Evolutionary conservation across 2,113 vertebrate species (phyloP).

Genomic region (Galeopterus variegatus): DNA sequence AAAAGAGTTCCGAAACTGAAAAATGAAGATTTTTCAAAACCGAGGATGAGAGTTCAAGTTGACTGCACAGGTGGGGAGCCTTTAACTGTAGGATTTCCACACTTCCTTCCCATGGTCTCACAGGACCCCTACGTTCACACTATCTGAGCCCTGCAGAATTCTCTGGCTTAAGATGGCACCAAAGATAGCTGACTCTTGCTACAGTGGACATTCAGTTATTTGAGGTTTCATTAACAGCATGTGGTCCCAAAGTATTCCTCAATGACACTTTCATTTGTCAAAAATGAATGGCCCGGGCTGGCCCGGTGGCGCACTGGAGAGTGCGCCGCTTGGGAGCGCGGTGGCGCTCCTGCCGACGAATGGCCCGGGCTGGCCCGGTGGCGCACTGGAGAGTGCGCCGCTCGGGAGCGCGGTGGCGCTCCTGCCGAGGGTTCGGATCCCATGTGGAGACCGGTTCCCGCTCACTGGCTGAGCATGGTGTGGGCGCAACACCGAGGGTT

Average conservation of each 20-base stretch:
- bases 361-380: too few species aligned
- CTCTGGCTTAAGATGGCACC: neutral
- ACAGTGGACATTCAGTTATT: neutral
- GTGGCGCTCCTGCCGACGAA: too few species aligned
- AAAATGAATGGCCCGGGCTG: neutral
- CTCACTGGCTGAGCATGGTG: too few species aligned
- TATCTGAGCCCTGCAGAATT: neutral
- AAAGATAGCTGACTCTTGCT: neutral
- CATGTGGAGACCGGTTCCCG: too few species aligned
- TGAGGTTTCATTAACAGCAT: neutral
- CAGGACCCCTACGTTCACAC: rapidly evolving
- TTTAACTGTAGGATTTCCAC: neutral
- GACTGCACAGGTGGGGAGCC: neutral
- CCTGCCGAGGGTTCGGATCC: too few species aligned
- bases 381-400: too few species aligned
- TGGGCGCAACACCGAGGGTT: too few species aligned
- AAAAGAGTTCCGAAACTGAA: neutral
- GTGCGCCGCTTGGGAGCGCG: too few species aligned
- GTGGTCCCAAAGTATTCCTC: neutral
- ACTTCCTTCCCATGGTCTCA: neutral
- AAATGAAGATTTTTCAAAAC: neutral
- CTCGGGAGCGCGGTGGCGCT: too few species aligned
- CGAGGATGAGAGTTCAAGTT: neutral
- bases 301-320: too few species aligned
- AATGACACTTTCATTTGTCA: neutral